Evolutionary conservation across 2,113 vertebrate genomes (phyloP), one percentile per base, ranked within the genome.

Genomic region (Tylochromis polylepis): DNA sequence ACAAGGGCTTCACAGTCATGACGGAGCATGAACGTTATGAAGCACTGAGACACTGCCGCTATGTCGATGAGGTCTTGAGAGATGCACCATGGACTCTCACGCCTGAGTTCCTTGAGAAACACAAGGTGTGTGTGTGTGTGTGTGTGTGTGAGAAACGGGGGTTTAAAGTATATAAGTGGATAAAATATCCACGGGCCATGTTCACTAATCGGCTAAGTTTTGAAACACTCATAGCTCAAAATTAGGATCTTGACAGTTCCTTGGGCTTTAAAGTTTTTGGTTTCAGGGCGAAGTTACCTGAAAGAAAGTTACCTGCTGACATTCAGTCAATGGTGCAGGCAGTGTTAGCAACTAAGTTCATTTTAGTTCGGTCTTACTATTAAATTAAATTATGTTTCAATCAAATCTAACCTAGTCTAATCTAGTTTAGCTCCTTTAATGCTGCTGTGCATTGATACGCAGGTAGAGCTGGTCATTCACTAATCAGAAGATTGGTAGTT

Each of bases 1-100:
- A 97, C 95, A 99, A 99, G 94, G 99, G 99, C 72, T 99, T 99
- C 96, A 99, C 99, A 1, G 99, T 99, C 95, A 99, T 99, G 98
- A 98, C 97, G 1, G 99, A 99, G 95, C 94, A 94, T 0, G 99
- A 99, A 85, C 95, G 99, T 5, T 99, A 99, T 0, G 99, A 99
- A 90, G 98, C 99, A 3, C 96, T 99, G 89, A 97, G 98, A 89
- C 98, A 99, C 94, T 99, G 98, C 89, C 98, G 99, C 84, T 99
- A 99, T 0, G 98, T 99, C 8, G 99, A 99, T 31, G 98, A 99
- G 95, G 98, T 99, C 85, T 96, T 99, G 95, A 96, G 98, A 92
- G 97, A 99, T 85, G 98, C 98, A 15, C 98, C 98, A 0, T 99
- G 98, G 99, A 99, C 98, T 4, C 97, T 99, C 60, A 99, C 97